Base-by-base conservation (phyloP, 1,140 invertebrate genomes). In the Drosophila mauritiana region DNA sequence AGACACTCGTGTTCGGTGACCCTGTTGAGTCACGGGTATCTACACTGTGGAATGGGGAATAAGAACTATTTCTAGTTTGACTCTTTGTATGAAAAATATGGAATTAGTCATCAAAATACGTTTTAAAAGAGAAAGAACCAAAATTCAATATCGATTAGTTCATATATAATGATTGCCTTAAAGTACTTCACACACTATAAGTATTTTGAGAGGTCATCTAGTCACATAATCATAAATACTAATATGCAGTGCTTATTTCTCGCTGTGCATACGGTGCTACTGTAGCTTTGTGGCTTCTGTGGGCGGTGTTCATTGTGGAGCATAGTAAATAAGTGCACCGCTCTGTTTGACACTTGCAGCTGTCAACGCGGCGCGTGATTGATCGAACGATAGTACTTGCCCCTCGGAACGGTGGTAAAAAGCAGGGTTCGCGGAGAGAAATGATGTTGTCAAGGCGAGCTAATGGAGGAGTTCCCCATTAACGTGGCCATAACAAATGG, bases 291-390 rank as follows among this genome's bases (percentile, higher is more conserved):
- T 25, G 57, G 78, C 68, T 40, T 25, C 58, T 49, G 65, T 78
- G 78, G 59, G 64, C 55, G 58, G 25, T 45, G 56, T 54, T 43
- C 62, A 57, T 57, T 56, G 48, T 52, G 73, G 55, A 39, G 64
- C 45, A 49, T 68, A 61, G 75, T 46, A 88, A 75, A 78, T 61
- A 79, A 88, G 70, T 88, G 79, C 75, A 83, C 55, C 75, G 83
- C 83, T 83, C 79, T 82, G 65, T 73, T 86, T 83, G 82, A 86
- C 79, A 86, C 79, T 86, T 86, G 83, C 83, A 88, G 75, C 83
- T 88, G 82, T 88, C 84, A 86, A 46, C 83, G 82, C 61, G 79
- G 43, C 54, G 51, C 54, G 69, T 82, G 82, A 85, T 85, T 85
- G 82, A 85, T 85, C 82, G 83, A 67, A 37, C 68, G 81, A 59